Evolutionary conservation across 2,113 vertebrate species (phyloP).

Genomic region (Aptenodytes forsteri): DNA sequence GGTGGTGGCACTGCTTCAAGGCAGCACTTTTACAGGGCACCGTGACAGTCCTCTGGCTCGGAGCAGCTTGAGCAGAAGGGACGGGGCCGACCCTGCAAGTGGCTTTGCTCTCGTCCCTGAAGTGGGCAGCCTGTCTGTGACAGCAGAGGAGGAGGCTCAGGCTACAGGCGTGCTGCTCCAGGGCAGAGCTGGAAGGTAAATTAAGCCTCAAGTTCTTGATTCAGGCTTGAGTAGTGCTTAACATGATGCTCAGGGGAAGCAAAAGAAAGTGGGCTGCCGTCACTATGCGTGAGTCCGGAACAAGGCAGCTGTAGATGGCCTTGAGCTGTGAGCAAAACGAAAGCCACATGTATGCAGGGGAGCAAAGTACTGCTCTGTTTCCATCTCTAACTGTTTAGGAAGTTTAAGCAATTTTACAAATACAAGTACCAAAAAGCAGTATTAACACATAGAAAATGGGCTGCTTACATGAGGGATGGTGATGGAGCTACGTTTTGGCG

Average conservation of each 20-base stretch:
- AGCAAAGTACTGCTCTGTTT: neutral
- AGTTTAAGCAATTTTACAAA: neutral
- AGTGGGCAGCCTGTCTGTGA: too few species aligned
- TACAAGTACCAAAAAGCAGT: neutral
- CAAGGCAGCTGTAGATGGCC: neutral
- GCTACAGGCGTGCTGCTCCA: neutral
- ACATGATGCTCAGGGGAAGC: neutral
- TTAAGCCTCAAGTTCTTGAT: neutral
- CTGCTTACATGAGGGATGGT: fast-evolving
- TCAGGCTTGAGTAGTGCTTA: neutral
- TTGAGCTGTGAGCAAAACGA: neutral
- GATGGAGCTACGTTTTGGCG: neutral
- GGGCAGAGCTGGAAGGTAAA: neutral
- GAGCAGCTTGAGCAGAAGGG: neutral
- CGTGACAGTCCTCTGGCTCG: fast-evolving
- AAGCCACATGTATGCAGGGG: fast-evolving
- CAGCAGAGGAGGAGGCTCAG: neutral
- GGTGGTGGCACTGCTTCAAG: neutral
- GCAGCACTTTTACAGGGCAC: neutral
- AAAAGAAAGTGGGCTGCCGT: too few species aligned
- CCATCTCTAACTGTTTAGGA: neutral
- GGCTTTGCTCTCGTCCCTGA: fast-evolving
- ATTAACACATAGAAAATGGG: neutral
- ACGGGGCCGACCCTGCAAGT: fast-evolving
- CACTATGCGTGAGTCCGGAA: neutral